Percentiles rank a stretch among this genome's conserved stretches.
Evolutionary conservation across 2,113 vertebrate species (phyloP).

Genomic region (Chamaea fasciata): DNA sequence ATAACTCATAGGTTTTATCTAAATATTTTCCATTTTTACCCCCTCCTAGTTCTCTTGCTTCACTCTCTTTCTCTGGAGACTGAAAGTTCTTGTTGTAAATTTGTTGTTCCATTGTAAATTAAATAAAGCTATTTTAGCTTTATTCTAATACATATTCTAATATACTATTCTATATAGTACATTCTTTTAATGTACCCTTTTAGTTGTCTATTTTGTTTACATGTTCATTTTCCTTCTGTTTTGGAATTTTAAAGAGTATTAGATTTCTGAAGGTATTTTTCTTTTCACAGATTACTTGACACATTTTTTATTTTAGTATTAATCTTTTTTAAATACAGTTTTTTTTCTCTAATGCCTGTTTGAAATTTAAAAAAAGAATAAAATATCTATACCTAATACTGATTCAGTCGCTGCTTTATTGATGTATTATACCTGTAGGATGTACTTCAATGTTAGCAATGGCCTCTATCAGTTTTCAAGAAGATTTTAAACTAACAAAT

Average conservation of each 20-base stretch:
- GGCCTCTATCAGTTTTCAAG: background rate
- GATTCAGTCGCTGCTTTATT: background rate
- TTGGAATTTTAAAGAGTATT: background rate
- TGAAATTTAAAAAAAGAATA: background rate
- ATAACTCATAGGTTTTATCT: background rate
- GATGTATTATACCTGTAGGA: background rate
- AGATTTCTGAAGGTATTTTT: background rate
- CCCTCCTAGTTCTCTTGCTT: background rate
- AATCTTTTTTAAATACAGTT: background rate
- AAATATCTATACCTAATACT: background rate
- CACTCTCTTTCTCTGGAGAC: background rate
- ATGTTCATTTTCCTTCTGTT: background rate
- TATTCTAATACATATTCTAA: too few relatives aligned
- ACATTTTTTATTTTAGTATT: background rate
- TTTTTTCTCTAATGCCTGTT: background rate
- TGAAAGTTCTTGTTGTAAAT: background rate
- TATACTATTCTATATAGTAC: too few relatives aligned
- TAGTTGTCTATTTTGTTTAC: background rate
- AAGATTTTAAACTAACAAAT: background rate
- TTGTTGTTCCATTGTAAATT: background rate
- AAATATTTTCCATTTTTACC: accelerated
- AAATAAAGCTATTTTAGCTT: background rate
- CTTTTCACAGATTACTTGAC: background rate
- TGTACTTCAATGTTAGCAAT: background rate
- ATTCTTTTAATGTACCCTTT: background rate